Evolutionary conservation across 2,113 vertebrate species (phyloP), one percentile per base, ranked within the genome.

Genomic region (Peromyscus californicus): DNA sequence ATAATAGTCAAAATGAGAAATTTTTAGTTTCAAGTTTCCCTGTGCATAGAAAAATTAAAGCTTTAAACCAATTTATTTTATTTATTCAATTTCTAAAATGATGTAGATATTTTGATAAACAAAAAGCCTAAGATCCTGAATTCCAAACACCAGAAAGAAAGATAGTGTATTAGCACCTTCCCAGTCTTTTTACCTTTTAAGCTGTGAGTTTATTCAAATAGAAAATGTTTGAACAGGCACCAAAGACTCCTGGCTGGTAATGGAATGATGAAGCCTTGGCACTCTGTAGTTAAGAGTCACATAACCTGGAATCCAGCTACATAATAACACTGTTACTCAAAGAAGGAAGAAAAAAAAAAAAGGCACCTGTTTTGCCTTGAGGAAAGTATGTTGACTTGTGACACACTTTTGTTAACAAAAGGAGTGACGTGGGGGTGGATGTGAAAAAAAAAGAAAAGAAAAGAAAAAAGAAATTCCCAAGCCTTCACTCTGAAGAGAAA

Each of bases 121-220:
- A 82, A 70, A 57, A 72, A 22, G 29, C 59, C 42, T 89, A 72
- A 67, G 95, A 86, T n/a, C 79, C 12, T 31, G 86, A 90, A 61
- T 84, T 84, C 42, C 22, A 93, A 2, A 48, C 42, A 65, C 24
- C 51, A 75, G 57, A 57, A 85, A 70, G 31, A 63, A 80, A 90
- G 70, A 36, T 11, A 80, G 21, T 13, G 51, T 48, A 11, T 45
- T 72, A 84, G 69, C 36, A 9, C 39, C 10, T 6, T 76, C 36
- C 3, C n/a, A 17, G 3, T 51, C 89, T 75, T 82, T 70, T 75
- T 39, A 11, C 67, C 57, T 88, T 94, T 93, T 36, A 93, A 95
- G 45, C 75, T 90, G 39, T 72, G 75, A 45, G 48, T 74, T 93
- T 83, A 75, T 92, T 94, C 29, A 95, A 82, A 90, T 63, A 96